These are phyloP conservation scores for Apotomis betuletana DNA, from an alignment of 2,888 invertebrate species.

Conservation along the genomic window DNA sequence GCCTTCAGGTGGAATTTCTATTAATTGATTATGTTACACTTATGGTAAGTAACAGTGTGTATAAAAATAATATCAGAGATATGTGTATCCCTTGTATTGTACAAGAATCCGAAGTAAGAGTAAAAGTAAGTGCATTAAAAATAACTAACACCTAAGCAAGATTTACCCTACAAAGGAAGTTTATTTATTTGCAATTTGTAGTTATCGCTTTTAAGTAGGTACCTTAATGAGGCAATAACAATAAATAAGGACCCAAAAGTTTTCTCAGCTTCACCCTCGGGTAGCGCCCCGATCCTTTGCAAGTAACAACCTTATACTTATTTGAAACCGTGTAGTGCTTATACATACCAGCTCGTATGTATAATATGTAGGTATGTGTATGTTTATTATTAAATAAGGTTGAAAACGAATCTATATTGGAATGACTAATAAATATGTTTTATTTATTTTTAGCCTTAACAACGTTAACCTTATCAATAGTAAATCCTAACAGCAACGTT, in stretches of 20 bases:
- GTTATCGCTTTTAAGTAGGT: constrained; percentile 78
- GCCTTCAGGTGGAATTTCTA: no score
- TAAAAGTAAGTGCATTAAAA: constrained; percentile 19
- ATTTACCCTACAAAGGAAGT: constrained; percentile 56
- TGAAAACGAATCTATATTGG: no score
- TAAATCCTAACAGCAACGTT: no score
- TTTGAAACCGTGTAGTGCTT: constrained; percentile 70
- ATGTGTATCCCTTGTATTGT: no score
- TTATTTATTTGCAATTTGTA: constrained; percentile 83
- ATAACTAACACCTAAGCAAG: constrained; percentile 22
- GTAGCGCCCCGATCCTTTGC: constrained; percentile 67
- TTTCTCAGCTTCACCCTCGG: constrained; percentile 74
- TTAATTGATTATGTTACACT: no score
- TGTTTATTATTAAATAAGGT: neutral
- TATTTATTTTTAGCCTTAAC: no score
- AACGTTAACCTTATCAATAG: no score
- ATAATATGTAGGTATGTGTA: constrained; percentile 5
- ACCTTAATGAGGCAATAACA: constrained; percentile 83
- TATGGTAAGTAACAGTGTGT: no score
- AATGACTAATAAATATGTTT: no score
- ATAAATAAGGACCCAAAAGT: constrained; percentile 84
- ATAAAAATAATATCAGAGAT: no score
- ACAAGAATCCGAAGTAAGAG: no score
- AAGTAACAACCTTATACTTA: constrained; percentile 74
- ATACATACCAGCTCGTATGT: constrained; percentile 53